phyloP scores from a whole-genome alignment of 2,888 invertebrate species.

The Ormyrus thymus region DNA sequence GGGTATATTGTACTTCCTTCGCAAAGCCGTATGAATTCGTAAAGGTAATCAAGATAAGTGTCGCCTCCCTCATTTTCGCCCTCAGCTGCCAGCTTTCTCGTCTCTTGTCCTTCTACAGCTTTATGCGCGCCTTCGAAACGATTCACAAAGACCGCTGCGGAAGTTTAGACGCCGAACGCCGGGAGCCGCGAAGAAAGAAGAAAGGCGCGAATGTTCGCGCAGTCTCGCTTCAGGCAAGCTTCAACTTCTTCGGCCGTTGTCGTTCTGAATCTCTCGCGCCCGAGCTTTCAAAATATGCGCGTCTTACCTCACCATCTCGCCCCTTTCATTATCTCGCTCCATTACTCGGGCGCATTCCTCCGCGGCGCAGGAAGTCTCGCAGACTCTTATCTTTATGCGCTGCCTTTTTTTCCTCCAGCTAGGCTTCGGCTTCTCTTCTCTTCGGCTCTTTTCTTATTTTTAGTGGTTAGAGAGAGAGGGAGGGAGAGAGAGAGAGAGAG shows the following conservation, averaged over 20 bases:
- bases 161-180: background rate
- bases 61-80: background rate
- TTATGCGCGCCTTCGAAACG: background rate
- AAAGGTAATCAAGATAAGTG: slow-evolving; percentile 48
- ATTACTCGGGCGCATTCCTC: slow-evolving; percentile 32
- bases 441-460: background rate
- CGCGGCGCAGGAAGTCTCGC: slow-evolving; percentile 24
- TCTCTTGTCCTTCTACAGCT: slow-evolving; percentile 2
- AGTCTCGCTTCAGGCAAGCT: background rate
- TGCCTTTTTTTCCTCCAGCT: background rate
- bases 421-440: slow-evolving; percentile 3
- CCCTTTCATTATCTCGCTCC: slow-evolving; percentile 48
- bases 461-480: no score
- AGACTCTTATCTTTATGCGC: slow-evolving; percentile 27
- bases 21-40: slow-evolving; percentile 18
- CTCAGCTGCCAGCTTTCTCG: background rate
- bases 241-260: background rate
- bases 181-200: background rate
- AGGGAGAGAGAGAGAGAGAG: no score
- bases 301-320: background rate
- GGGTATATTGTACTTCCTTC: no score
- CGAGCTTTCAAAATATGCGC: slow-evolving; percentile 18
- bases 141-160: slow-evolving; percentile 10
- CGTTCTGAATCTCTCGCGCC: slow-evolving; percentile 1
- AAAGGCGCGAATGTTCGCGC: background rate